These are phyloP conservation scores for Lathamus discolor DNA, from an alignment of 2,113 vertebrate species.

Conservation along the genomic window DNA sequence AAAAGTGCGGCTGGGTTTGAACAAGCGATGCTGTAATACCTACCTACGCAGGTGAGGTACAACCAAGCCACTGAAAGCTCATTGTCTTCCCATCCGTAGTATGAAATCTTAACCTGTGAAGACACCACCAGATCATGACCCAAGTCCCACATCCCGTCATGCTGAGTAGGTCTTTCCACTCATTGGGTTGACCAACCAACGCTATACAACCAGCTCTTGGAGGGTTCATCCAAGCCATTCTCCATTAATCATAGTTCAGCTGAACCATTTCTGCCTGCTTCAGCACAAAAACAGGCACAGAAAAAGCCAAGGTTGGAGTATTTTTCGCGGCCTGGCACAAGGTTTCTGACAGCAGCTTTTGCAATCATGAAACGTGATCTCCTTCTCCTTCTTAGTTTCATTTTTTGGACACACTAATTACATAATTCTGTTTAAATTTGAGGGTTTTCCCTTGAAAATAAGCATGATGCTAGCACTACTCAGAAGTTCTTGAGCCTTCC, in stretches of 20 bases:
- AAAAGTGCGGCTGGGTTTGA: not conserved
- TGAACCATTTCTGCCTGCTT: not conserved
- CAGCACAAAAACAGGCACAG: not conserved
- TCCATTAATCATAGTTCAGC: not conserved
- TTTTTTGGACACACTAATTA: accelerated
- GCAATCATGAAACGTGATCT: not conserved
- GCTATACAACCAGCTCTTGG: not conserved
- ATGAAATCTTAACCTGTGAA: conserved; percentile 72
- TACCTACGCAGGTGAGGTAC: conserved; percentile 74
- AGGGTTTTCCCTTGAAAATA: not conserved
- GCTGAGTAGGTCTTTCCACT: not conserved
- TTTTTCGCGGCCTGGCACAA: not conserved
- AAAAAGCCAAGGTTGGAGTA: not conserved
- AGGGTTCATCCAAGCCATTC: not conserved
- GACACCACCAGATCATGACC: not conserved
- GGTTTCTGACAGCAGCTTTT: not conserved
- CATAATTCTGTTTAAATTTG: not conserved
- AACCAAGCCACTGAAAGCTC: conserved; percentile 61
- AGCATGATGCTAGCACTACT: accelerated
- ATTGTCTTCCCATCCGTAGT: conserved; percentile 10
- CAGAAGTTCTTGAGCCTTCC: not conserved
- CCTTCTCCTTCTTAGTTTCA: not conserved
- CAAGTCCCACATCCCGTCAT: accelerated
- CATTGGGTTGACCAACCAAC: not conserved
- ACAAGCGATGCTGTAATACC: not conserved